These are phyloP conservation scores for Chaetoderma sp. DNA, from an alignment of 2,888 invertebrate genomes.

Conservation along the genomic window DNA sequence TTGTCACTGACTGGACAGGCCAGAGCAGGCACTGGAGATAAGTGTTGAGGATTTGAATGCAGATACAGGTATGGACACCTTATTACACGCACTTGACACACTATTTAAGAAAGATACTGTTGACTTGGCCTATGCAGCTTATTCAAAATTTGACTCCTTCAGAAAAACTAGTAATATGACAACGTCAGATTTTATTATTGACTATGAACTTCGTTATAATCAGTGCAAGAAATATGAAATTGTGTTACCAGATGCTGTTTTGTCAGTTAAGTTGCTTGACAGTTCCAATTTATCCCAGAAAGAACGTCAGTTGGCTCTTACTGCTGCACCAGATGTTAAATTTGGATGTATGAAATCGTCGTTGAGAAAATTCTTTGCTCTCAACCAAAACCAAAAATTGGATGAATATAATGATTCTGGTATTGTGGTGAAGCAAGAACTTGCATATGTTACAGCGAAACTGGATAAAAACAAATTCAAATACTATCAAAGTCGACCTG, in stretches of 20 bases:
- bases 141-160: conserved; percentile 11
- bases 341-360: background rate
- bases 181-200: background rate
- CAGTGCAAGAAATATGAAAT: background rate
- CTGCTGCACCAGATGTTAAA: background rate
- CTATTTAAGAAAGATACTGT: conserved; percentile 4
- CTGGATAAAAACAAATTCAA: background rate
- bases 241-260: background rate
- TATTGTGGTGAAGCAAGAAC: background rate
- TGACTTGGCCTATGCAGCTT: conserved; percentile 1
- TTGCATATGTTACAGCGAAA: background rate
- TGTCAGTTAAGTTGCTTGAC: conserved; percentile 1
- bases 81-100: background rate
- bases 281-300: background rate
- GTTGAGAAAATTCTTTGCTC: background rate
- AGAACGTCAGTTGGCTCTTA: background rate
- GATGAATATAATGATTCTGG: background rate
- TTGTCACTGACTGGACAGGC: conserved; percentile 7
- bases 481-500: background rate
- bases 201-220: background rate
- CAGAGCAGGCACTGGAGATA: conserved; percentile 6
- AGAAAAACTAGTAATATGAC: background rate
- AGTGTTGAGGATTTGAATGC: background rate
- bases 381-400: background rate
- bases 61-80: conserved; percentile 3